phyloP scores from a whole-genome alignment of 1,140 invertebrate species.

The Artemia franciscana region DNA sequence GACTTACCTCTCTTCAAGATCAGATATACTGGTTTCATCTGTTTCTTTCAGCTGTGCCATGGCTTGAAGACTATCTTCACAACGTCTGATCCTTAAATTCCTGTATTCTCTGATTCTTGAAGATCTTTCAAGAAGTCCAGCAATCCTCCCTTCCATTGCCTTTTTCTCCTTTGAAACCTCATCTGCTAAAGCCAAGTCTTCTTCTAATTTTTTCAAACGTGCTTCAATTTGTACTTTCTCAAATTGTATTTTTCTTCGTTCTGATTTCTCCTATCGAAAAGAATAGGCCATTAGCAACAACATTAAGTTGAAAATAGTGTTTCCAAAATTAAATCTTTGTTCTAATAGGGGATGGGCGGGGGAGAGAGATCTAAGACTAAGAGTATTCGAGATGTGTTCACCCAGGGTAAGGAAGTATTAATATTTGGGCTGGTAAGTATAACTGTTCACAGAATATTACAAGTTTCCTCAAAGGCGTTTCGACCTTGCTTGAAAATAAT shows the following conservation, averaged over 20 bases:
- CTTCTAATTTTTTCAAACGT: constrained; percentile 87
- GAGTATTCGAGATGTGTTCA: no score
- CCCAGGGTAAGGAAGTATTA: no score
- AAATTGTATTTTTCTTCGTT: constrained; percentile 83
- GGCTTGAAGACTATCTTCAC: no score
- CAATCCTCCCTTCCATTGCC: constrained; percentile 67
- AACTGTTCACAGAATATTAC: no score
- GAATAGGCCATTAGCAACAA: neutral
- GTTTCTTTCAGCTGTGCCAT: constrained; percentile 79
- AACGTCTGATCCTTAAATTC: no score
- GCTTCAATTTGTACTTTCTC: constrained; percentile 86
- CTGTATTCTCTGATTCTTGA: constrained; percentile 92
- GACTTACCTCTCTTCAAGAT: constrained; percentile 58
- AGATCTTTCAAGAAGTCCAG: constrained; percentile 71
- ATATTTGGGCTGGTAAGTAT: no score
- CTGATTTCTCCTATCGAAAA: constrained; percentile 47
- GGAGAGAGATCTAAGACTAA: no score
- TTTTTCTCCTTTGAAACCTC: constrained; percentile 76
- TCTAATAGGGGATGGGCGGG: no score
- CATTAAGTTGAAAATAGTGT: no score
- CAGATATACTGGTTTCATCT: constrained; percentile 82
- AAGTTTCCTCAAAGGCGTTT: no score
- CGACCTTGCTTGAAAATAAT: no score
- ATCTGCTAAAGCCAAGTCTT: constrained; percentile 60
- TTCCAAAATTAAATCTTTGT: no score